Base-by-base conservation (phyloP, 1,140 invertebrate species). In the Littorina saxatilis region DNA sequence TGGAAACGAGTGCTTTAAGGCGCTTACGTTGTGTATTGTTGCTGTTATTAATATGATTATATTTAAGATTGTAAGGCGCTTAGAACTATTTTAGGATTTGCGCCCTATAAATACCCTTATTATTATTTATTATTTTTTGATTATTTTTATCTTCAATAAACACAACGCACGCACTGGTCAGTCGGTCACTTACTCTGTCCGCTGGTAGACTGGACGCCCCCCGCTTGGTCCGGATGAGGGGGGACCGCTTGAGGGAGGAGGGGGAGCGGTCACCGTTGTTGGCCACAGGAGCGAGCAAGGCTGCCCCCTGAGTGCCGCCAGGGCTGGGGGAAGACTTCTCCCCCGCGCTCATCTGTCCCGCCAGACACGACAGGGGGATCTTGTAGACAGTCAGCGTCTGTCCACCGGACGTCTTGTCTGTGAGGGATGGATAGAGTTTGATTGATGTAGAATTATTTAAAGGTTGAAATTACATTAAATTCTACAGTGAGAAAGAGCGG, bases 281-380 rank as follows among this genome's bases (percentile, higher is more conserved):
- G 47, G 83, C 77, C 17, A 90, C 75, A 15, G 90, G 90, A 0
- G 90, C 88, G 23, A 91, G 84, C 23, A 91, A 83, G 0, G 87
- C 88, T 35, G 84, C 83, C 5, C 81, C 84, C 32, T 84, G 84
- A n/a, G 84, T 29, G 5, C 81, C 55, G 17, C 76, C 29, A 2
- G 55, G 32, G 27, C 76, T 78, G 76, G 76, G 7, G 20, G 76
- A 61, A 4, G n/a, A 9, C 37, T 78, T 78, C 35, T 78, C 76
- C 9, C 76, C 76, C 9, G 35, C 37, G 70, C 1, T 83, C 79
- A 20, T 89, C 77, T 91, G 89, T 35, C 90, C 90, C 35, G 88
- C 86, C 76, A 91, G 85, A 79, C 89, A 91, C 29, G 89, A 87
- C 15, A 90, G 80, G 1, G 88, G 90, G 75, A 91, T 91, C 77